Conservation (phyloP, 2,888 invertebrate species). For the Dorcus hopei region DNA sequence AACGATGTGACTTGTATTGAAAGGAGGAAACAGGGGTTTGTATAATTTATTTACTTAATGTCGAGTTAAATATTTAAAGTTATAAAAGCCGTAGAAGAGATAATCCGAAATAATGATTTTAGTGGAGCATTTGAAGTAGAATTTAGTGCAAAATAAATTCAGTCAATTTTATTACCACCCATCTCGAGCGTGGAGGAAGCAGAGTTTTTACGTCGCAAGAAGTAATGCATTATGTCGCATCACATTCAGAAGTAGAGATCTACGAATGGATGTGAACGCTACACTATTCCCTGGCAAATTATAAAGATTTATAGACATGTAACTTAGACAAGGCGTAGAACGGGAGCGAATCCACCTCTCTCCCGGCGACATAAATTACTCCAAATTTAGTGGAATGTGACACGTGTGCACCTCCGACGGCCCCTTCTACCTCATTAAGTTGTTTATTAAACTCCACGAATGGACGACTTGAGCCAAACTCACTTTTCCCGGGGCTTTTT, state of each 20-base stretch:
- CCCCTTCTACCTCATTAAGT: constrained; percentile 37
- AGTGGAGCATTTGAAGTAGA: too few relatives aligned
- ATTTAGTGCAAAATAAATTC: too few relatives aligned
- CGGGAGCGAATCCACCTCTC: constrained; percentile 32
- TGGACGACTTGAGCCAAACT: background rate
- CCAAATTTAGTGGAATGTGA: constrained; percentile 39
- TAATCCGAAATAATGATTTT: too few relatives aligned
- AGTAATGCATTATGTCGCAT: constrained; percentile 30
- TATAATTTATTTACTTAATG: too few relatives aligned
- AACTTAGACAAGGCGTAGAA: constrained; percentile 36
- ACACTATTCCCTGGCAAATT: constrained; percentile 37
- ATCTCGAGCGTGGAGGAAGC: too few relatives aligned
- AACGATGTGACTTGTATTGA: too few relatives aligned
- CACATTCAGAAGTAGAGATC: constrained; percentile 29
- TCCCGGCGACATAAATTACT: constrained; percentile 34
- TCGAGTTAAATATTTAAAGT: too few relatives aligned
- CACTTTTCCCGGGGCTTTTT: too few relatives aligned
- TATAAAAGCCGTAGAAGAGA: too few relatives aligned
- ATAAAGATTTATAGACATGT: constrained; percentile 40
- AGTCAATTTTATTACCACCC: too few relatives aligned
- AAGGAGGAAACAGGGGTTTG: too few relatives aligned
- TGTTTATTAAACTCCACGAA: constrained; percentile 34
- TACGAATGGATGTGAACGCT: constrained; percentile 33
- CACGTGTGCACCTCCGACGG: constrained; percentile 38
- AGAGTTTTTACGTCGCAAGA: background rate